Conservation (phyloP, 2,797 vertebrate species). For the Tapera naevia region DNA sequence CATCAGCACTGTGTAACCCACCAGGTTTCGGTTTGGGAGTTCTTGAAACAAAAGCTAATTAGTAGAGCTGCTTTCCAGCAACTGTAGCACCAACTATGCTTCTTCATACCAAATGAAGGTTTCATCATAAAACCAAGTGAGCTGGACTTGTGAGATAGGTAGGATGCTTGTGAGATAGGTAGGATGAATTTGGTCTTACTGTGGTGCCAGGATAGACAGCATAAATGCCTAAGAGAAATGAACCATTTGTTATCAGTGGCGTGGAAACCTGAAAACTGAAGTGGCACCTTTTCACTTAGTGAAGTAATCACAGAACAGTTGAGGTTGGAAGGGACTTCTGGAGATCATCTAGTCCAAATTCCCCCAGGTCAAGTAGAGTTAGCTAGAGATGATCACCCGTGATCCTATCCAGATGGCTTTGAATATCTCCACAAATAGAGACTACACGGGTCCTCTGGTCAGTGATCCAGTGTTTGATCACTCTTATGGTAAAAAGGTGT, state of each 20-base stretch:
- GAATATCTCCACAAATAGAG: neutral
- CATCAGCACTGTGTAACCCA: neutral
- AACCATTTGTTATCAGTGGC: neutral
- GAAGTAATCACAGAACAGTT: neutral
- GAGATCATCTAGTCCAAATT: neutral
- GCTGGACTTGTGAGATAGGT: neutral
- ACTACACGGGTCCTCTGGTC: neutral
- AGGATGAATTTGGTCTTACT: neutral
- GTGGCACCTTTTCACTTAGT: neutral
- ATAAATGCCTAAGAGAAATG: neutral
- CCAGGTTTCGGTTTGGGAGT: neutral
- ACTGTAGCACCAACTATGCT: neutral
- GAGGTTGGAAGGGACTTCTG: neutral
- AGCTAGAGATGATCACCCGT: neutral
- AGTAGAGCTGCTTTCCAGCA: neutral
- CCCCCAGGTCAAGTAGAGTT: neutral
- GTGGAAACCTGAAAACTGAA: neutral
- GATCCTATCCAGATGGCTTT: neutral
- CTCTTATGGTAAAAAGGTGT: neutral
- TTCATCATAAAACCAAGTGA: neutral
- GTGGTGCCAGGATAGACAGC: neutral
- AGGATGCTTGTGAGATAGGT: neutral
- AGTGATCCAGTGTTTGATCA: neutral
- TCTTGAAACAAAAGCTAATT: neutral
- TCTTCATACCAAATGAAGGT: neutral